phyloP scores from a whole-genome alignment of 2,888 invertebrate species.

The Drosophila siamana region DNA sequence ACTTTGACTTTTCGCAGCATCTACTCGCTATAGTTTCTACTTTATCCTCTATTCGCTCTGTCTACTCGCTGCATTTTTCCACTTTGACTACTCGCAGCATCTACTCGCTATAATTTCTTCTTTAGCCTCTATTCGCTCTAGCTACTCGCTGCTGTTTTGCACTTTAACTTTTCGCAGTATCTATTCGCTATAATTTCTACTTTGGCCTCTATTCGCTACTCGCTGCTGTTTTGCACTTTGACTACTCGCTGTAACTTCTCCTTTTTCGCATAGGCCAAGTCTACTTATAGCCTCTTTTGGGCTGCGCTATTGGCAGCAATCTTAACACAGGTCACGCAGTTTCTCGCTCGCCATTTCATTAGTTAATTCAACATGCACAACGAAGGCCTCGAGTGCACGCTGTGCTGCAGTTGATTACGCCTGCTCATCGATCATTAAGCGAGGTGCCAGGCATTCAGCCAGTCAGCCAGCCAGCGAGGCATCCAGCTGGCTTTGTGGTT shows the following conservation, averaged over 20 bases:
- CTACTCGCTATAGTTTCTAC: not conserved
- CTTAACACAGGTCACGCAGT: not conserved
- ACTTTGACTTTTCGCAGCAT: not conserved
- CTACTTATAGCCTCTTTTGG: not conserved
- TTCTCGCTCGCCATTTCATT: conserved; percentile 5
- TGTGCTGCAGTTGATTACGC: conserved; percentile 19
- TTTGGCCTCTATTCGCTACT: too few relatives aligned
- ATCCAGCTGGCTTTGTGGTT: conserved; percentile 23
- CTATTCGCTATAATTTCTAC: not conserved
- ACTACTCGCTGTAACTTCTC: not conserved
- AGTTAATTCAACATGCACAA: conserved; percentile 17
- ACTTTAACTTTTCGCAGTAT: too few relatives aligned
- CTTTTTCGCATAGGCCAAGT: too few relatives aligned
- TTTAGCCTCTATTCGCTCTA: not conserved
- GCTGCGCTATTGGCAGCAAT: too few relatives aligned
- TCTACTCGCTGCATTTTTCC: too few relatives aligned
- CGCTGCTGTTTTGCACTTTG: not conserved
- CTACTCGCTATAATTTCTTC: not conserved
- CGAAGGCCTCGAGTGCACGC: conserved; percentile 13
- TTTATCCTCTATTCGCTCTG: too few relatives aligned
- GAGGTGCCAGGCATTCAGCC: conserved; percentile 1
- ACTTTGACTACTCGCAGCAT: not conserved
- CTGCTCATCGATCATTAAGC: conserved; percentile 37
- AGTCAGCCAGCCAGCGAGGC: not conserved
- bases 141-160: not conserved